These are phyloP conservation scores for Lochmaea crataegi DNA, from an alignment of 2,888 invertebrate species.

Conservation along the genomic window DNA sequence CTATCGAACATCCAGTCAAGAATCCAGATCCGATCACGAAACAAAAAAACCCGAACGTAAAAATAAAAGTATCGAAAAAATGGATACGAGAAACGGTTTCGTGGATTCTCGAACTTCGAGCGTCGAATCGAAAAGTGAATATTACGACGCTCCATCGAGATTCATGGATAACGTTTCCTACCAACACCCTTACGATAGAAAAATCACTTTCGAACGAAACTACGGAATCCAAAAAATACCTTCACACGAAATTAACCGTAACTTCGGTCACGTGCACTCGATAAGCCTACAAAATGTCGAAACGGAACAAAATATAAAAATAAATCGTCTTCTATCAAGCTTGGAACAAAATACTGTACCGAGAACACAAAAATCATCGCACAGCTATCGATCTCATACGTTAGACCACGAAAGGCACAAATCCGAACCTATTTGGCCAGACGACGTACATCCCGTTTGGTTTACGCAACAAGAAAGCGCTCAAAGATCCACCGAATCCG, in stretches of 20 bases:
- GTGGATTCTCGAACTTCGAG: conserved; percentile 76
- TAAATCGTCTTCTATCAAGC: conserved; percentile 67
- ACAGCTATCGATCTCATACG: conserved; percentile 43
- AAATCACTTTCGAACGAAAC: conserved; percentile 64
- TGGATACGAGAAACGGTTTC: conserved; percentile 53
- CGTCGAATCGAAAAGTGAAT: conserved; percentile 75
- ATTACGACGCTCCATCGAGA: conserved; percentile 68
- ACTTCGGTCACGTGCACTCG: conserved; percentile 70
- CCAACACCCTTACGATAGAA: conserved; percentile 60
- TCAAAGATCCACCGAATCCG: conserved; percentile 76
- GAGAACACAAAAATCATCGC: conserved; percentile 57
- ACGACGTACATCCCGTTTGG: conserved; percentile 67
- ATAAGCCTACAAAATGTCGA: conserved; percentile 79
- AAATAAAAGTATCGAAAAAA: conserved; percentile 56
- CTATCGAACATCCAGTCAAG: conserved; percentile 76
- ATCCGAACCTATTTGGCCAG: conserved; percentile 70
- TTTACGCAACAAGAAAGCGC: conserved; percentile 57
- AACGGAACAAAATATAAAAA: conserved; percentile 72
- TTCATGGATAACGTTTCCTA: conserved; percentile 52
- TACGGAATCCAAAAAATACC: conserved; percentile 61
- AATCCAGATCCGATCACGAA: conserved; percentile 71
- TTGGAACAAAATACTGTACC: conserved; percentile 68
- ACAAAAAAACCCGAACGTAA: conserved; percentile 52
- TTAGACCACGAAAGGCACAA: conserved; percentile 46
- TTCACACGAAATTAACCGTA: conserved; percentile 40